phyloP scores from a whole-genome alignment of 2,797 vertebrate species.

The Picus viridis region DNA sequence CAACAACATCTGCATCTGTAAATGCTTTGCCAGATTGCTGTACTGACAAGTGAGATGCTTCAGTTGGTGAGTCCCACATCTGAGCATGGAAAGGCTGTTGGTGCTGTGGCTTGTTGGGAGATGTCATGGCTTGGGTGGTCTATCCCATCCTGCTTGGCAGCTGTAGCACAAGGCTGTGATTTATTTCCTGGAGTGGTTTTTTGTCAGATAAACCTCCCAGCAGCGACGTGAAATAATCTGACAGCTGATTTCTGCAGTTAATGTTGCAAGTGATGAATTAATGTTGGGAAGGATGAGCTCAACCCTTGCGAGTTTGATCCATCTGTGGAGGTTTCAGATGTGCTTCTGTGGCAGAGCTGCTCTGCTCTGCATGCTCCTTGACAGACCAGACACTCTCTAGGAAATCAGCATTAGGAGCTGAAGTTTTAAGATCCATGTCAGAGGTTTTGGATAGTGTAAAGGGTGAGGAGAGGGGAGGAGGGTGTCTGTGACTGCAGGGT shows the following conservation, averaged over 20 bases:
- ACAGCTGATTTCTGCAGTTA: slow-evolving; percentile 32
- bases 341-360: not conserved
- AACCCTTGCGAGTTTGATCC: not conserved
- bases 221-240: not conserved
- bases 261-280: not conserved
- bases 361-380: not conserved
- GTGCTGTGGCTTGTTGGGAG: not conserved
- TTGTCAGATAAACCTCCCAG: slow-evolving; percentile 27
- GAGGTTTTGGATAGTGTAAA: not conserved
- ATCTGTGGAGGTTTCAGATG: not conserved
- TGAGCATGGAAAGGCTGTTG: not conserved
- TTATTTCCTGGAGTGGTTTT: slow-evolving; percentile 13
- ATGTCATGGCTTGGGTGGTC: slow-evolving; percentile 67
- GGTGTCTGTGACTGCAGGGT: not conserved
- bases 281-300: slow-evolving; percentile 14
- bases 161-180: slow-evolving; percentile 25
- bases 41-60: slow-evolving; percentile 39
- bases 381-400: not conserved
- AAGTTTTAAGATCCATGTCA: not conserved
- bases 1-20: slow-evolving; percentile 1
- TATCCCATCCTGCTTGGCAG: slow-evolving; percentile 15
- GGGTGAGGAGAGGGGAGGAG: not conserved
- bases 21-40: slow-evolving; percentile 18
- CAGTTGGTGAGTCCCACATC: not conserved
- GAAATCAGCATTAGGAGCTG: not conserved